phyloP scores from a whole-genome alignment of 1,140 invertebrate genomes.

The Musca vetustissima region DNA sequence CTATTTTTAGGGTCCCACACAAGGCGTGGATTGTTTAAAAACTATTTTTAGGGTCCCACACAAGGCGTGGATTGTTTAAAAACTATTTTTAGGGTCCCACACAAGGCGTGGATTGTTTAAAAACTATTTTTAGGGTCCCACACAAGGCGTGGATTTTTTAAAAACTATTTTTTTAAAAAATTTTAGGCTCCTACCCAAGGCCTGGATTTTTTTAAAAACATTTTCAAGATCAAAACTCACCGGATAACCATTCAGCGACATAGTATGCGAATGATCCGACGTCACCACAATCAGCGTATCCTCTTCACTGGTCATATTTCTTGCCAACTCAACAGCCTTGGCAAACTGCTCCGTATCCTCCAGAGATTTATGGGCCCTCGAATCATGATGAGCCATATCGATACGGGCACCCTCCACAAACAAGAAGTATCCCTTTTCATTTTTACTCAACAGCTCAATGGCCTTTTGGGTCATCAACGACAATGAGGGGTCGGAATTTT shows the following conservation, averaged over 20 bases:
- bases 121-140: too few species aligned
- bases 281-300: slow-evolving; percentile 80
- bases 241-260: slow-evolving; percentile 72
- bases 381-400: slow-evolving; percentile 81
- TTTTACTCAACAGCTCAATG: slow-evolving; percentile 74
- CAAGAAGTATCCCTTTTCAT: slow-evolving; percentile 83
- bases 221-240: slow-evolving; percentile 29
- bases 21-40: too few species aligned
- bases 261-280: slow-evolving; percentile 80
- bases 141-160: too few species aligned
- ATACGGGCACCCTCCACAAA: slow-evolving; percentile 87
- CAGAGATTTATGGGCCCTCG: slow-evolving; percentile 72
- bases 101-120: too few species aligned
- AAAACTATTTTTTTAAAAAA: too few species aligned
- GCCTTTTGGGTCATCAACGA: slow-evolving; percentile 83
- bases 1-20: too few species aligned
- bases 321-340: slow-evolving; percentile 69
- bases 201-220: too few species aligned
- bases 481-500: slow-evolving; percentile 65
- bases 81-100: too few species aligned
- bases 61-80: too few species aligned
- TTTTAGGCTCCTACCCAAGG: too few species aligned
- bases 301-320: slow-evolving; percentile 66
- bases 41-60: too few species aligned
- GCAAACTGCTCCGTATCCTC: slow-evolving; percentile 79